Percentiles rank a stretch among this genome's conserved stretches.
Conservation (phyloP, 2,113 vertebrate species). For the Nematolebias whitei region DNA sequence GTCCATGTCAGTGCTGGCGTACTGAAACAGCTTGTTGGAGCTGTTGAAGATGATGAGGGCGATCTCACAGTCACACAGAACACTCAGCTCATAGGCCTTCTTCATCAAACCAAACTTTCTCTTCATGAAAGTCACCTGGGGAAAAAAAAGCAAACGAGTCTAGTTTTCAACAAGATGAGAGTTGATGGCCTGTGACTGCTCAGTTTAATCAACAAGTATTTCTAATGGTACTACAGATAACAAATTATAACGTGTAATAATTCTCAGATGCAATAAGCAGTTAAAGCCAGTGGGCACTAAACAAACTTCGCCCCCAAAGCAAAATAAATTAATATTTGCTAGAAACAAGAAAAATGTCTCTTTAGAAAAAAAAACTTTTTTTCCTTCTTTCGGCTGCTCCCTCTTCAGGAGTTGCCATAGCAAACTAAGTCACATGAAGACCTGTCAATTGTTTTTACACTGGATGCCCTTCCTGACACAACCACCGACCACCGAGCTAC, state of each 20-base stretch:
- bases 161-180: background rate
- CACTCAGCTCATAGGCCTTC: constrained; percentile 97
- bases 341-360: too few relatives aligned
- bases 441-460: too few relatives aligned
- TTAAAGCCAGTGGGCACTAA: background rate
- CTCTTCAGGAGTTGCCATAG: too few relatives aligned
- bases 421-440: too few relatives aligned
- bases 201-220: too few relatives aligned
- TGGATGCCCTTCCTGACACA: too few relatives aligned
- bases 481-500: too few relatives aligned
- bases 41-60: constrained; percentile 99
- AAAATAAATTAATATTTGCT: background rate
- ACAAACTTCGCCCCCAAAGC: background rate
- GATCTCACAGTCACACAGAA: constrained; percentile 98
- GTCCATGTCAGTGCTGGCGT: constrained; percentile 99
- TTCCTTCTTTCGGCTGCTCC: too few relatives aligned
- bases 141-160: constrained; percentile 14
- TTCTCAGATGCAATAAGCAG: background rate
- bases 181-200: too few relatives aligned
- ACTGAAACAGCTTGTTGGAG: constrained; percentile 98
- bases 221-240: too few relatives aligned
- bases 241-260: too few relatives aligned
- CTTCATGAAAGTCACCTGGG: constrained; percentile 96
- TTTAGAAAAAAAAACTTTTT: too few relatives aligned
- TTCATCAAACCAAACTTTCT: constrained; percentile 99